Base-by-base conservation (phyloP, 64 coral and sea anemone species). In the Dendrophyllia cribrosa region DNA sequence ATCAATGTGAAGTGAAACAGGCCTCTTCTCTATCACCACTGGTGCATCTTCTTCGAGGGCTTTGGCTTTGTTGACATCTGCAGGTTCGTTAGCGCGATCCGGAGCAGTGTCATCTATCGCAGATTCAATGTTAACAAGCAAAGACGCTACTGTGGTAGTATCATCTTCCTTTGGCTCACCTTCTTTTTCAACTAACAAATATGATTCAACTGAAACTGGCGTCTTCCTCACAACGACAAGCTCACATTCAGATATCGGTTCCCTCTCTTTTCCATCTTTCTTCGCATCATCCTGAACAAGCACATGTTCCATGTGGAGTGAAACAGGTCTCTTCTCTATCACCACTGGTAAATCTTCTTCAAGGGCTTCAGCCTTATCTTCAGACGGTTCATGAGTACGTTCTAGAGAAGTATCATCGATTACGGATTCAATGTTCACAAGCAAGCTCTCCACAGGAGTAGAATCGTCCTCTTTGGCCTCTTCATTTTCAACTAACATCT, bases 281-380 rank as follows among this genome's bases (percentile, higher is more conserved):
- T 19, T 45, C 13, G 20, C 16, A 13, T 75, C 72, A 9, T 49
- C 26, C 26, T 13, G 70, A 12, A 34, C 16, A 20, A 14, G 46
- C 72, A 84, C 20, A 0, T 84, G 61, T 65, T 68, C 80, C 43
- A 69, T 68, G 15, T 51, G 62, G 50, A 84, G 62, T 50, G 62
- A 84, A 2, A 63, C 45, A 12, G 80, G 80, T 45, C 62, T 83
- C 15, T 48, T 83, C 59, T 83, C 79, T 47, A 65, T 4, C 5
- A 48, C 56, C 7, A 19, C 46, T 13, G 12, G 72, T 48, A 43
- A 11, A 75, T 15, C 45, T 14, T 75, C 72, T 50, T 75, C 72
- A 20, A 23, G 24, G 20, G 16, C 8, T 17, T 75, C 46, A 7
- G 46, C 7, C n/a, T 23, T 69, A 9, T 22, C 20, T 4, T 7